A percentile compares a stretch with the other conserved stretches of the same genome.
Conservation (phyloP, 2,888 invertebrate species). For the Temnothorax unifasciatus region DNA sequence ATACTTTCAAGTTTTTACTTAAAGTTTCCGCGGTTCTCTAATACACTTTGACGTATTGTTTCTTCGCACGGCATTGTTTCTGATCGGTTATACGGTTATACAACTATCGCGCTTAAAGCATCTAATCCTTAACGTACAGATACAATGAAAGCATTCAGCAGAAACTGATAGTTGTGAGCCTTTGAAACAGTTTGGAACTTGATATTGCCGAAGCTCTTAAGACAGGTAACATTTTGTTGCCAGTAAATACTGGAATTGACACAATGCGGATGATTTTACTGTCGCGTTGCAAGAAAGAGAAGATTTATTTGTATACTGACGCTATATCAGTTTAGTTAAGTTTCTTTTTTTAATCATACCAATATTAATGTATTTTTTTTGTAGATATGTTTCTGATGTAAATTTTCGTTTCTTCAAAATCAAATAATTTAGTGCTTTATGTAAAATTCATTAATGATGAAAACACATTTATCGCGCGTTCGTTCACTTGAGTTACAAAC, state of each 20-base stretch:
- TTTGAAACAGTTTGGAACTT: slow-evolving; percentile 39
- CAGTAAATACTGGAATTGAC: not conserved
- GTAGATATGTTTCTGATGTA: too few relatives aligned
- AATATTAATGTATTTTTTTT: not conserved
- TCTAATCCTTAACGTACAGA: slow-evolving; percentile 35
- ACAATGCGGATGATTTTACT: not conserved
- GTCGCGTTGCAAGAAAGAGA: not conserved
- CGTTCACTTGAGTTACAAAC: not conserved
- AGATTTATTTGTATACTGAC: not conserved
- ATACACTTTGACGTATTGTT: slow-evolving; percentile 16
- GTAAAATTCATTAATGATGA: slow-evolving; percentile 1
- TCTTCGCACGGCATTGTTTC: slow-evolving; percentile 13
- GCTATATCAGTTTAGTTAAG: not conserved
- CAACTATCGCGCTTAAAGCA: slow-evolving; percentile 24
- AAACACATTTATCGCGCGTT: slow-evolving; percentile 8
- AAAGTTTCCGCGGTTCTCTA: not conserved
- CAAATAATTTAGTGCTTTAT: slow-evolving; percentile 19
- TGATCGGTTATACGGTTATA: slow-evolving; percentile 13
- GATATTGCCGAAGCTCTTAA: slow-evolving; percentile 37
- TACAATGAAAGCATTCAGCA: slow-evolving; percentile 39
- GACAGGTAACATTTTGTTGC: not conserved
- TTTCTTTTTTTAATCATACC: not conserved
- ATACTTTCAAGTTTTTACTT: not conserved
- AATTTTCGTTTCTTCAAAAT: not conserved
- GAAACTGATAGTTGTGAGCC: slow-evolving; percentile 37